Base-by-base conservation (phyloP, 2,797 vertebrate genomes). In the Silurus lanzhouensis region DNA sequence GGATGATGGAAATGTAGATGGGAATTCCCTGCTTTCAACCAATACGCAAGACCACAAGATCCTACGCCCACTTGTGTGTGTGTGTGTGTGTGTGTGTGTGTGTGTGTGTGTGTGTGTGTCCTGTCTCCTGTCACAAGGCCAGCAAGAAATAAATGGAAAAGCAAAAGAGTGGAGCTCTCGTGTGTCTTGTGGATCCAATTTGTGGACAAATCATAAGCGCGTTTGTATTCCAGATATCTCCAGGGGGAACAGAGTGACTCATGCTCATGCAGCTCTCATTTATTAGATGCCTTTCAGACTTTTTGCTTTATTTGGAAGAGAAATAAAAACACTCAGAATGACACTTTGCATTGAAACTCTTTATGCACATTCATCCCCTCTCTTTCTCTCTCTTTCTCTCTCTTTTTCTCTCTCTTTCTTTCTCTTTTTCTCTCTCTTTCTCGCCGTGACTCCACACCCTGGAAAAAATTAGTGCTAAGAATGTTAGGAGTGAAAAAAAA, bases 1-100 rank as follows among this genome's bases (percentile, higher is more conserved):
- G 68, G 75, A 72, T 84, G 74, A 80, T 87, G 86, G 81, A 85
- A 87, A 87, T 82, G 79, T 22, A 87, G 90, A 91, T 86, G 91
- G 94, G 94, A 92, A 93, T 93, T 94, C 94, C 94, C 93, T 91
- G 80, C 88, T 66, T 85, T 82, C 77, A 81, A 83, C 84, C 89
- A 90, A 89, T 84, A 87, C 89, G 58, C 86, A 83, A 86, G 86
- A 83, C 83, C 77, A 83, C 86, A 86, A 77, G 46, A 81, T 63
- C 27, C 70, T 52, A 27, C 7, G 79, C 84, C 85, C 58, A 67
- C 88, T 90, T 87, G 87, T 80, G 57, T 13, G 48, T 52, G 48
- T 52, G 48, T 52, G 48, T 52, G 48, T 52, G 48, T 52, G 48
- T 52, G 48, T 52, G 48, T 52, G 48, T 52, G 48, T 52, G 48